Evolutionary conservation across 2,113 vertebrate species (phyloP), one percentile per base, ranked within the genome.

Genomic region (Ifrita kowaldi): DNA sequence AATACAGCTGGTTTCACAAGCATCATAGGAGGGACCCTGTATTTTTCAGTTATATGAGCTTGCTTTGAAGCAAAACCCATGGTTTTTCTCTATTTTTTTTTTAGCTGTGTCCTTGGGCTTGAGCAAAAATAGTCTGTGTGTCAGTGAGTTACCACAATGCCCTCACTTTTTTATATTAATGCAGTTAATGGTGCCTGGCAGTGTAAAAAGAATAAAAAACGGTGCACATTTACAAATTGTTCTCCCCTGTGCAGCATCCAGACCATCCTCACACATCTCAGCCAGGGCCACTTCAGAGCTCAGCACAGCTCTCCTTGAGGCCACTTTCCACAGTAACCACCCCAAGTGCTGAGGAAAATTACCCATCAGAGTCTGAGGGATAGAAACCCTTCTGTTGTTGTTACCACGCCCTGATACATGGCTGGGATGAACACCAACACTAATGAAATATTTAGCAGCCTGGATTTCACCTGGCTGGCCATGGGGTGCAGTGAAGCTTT

Each of bases 391-490:
- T 27, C 57, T 87, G 83, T 3, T 80, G 83, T 10, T 73, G 76
- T 44, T 69, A 24, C 55, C 64, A 17, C 13, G 56, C 79, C 89
- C 87, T 88, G 93, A 94, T 37, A 6, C 3, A 60, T 4, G 42
- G 79, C 47, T 39, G 57, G 41, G 69, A 49, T 16, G 63, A 96
- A 56, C 74, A 95, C 20, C 91, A 93, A 53, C 93, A 35, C 74
- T 16, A 42, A 96, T 94, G 50, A 96, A 97, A 95, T 52, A 92
- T 93, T 92, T 55, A 95, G 62, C 83, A 95, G 88, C 75, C 74
- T 69, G 30, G 53, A 91, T 84, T 91, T 84, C 90, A 52, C 79
- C 77, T 16, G 75, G 77, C 91, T 89, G 84, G 67, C 71, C 60
- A 39, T 39, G 57, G 94, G 89, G 67, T 74, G 46, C 87, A 77